phyloP scores from a whole-genome alignment of 2,113 vertebrate genomes.

The Misgurnus anguillicaudatus region DNA sequence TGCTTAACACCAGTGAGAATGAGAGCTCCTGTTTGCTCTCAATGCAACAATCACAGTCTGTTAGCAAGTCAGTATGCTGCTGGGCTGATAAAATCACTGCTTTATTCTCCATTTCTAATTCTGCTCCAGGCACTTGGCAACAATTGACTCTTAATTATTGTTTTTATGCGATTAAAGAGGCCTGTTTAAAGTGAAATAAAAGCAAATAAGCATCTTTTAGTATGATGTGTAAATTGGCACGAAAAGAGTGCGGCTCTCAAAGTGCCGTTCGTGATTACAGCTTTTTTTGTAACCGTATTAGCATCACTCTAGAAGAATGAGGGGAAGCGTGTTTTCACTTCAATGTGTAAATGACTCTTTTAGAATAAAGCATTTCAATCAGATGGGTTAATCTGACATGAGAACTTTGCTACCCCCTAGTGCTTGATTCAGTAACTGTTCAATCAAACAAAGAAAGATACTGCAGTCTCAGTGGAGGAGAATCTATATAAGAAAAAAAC shows the following conservation, averaged over 20 bases:
- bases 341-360: slow-evolving; percentile 31
- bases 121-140: slow-evolving; percentile 20
- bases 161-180: slow-evolving; percentile 16
- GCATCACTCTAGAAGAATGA: slow-evolving; percentile 8
- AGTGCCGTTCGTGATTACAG: neutral
- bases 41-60: neutral
- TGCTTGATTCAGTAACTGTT: slow-evolving; percentile 18
- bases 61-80: neutral
- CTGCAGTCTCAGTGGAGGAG: neutral
- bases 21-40: slow-evolving; percentile 7
- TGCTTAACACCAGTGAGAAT: slow-evolving; percentile 8
- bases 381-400: slow-evolving; percentile 3
- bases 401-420: slow-evolving; percentile 42
- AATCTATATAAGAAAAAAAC: neutral
- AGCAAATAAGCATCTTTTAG: slow-evolving; percentile 31
- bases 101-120: slow-evolving; percentile 7
- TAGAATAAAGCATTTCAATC: slow-evolving; percentile 21
- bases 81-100: slow-evolving; percentile 3
- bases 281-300: slow-evolving; percentile 21
- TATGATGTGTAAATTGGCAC: slow-evolving; percentile 11
- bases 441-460: neutral
- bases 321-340: slow-evolving; percentile 5
- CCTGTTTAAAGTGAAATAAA: slow-evolving; percentile 45
- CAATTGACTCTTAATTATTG: slow-evolving; percentile 43
- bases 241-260: neutral